Evolutionary conservation across 2,113 vertebrate genomes (phyloP), one percentile per base, ranked within the genome.

Genomic region (Sander lucioperca): DNA sequence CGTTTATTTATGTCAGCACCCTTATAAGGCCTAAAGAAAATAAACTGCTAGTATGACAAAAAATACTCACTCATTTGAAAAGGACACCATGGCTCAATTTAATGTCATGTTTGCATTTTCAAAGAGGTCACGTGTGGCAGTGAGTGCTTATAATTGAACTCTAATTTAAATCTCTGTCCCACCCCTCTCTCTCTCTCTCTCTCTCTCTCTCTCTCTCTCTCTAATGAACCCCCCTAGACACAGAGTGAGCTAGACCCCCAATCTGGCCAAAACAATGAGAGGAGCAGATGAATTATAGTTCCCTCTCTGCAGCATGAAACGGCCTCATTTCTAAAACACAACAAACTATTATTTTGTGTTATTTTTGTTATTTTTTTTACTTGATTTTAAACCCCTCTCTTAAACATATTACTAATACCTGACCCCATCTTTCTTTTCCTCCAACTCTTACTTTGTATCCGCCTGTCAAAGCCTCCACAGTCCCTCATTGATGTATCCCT

Each of bases 81-180:
- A 68, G 54, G 10, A 62, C 54, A 43, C 6, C 21, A 9, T 8
- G 50, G 43, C 50, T 76, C 21, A 72, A 76, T 61, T 62, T 56
- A 69, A 47, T 39, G 45, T 64, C n/a, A 10, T 61, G 5, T 81
- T 47, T 33, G 12, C 12, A 51, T 47, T 74, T 85, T 71, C 50
- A 59, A 58, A 73, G 23, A 70, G 61, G 68, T 61, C 25, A 63
- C 66, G 6, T 62, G 47, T 23, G 39, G 14, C 45, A 51, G 11
- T 62, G 58, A 33, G 27, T 64, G 63, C 19, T 66, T 59, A 36
- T 82, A 77, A 79, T 67, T 76, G n/a, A 83, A 83, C 81, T 88
- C 39, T 78, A 82, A 83, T 80, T 86, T 19, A 77, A 84, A 75
- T 78, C 63, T 77, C 30, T n/a, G 23, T 62, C 58, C 23, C 18